phyloP scores from a whole-genome alignment of 1,140 invertebrate species.

The Caerostris darwini region DNA sequence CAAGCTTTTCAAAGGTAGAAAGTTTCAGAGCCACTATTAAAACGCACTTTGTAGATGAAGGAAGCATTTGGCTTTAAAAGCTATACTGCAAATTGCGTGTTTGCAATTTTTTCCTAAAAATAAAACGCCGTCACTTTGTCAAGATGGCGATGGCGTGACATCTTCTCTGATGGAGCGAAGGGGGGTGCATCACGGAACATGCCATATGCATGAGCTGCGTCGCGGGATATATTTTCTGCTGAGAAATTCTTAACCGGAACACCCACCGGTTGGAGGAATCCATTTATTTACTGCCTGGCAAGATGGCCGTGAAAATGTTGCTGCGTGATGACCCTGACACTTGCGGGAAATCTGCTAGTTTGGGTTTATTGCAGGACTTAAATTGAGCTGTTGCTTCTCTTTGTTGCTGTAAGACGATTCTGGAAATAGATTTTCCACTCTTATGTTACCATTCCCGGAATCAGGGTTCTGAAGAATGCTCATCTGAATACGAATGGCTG shows the following conservation, averaged over 20 bases:
- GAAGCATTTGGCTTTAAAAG: background rate
- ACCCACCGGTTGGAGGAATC: background rate
- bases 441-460: background rate
- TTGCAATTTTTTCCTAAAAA: constrained; percentile 12
- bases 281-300: background rate
- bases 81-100: background rate
- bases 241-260: constrained; percentile 48
- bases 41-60: too few species aligned
- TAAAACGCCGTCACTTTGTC: constrained; percentile 6
- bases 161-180: background rate
- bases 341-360: background rate
- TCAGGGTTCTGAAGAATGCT: background rate
- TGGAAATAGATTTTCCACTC: background rate
- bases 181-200: background rate
- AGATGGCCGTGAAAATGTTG: constrained; percentile 1
- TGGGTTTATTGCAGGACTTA: background rate
- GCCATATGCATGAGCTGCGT: constrained; percentile 24
- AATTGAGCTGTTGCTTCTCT: background rate
- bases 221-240: constrained; percentile 1
- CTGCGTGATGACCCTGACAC: background rate
- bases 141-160: constrained; percentile 19
- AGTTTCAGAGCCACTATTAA: too few species aligned
- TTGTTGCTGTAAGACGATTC: background rate
- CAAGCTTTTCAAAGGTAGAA: too few species aligned
- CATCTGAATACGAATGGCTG: background rate